These are phyloP conservation scores for Pitta sordida DNA, from an alignment of 2,113 vertebrate species.

Conservation along the genomic window DNA sequence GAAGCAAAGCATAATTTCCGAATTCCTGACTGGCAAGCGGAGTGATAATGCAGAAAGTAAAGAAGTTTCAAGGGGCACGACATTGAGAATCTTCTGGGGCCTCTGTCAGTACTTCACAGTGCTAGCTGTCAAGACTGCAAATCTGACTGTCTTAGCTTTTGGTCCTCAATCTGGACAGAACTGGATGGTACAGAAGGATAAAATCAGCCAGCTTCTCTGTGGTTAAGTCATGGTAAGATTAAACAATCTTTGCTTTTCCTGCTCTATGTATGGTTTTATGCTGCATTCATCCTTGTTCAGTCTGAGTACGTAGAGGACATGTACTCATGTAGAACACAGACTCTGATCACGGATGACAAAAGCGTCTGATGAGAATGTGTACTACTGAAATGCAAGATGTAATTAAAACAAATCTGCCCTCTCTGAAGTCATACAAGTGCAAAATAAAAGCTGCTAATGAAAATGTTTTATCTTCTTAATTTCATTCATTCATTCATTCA, in stretches of 20 bases:
- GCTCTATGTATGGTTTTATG: not conserved
- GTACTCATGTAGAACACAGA: not conserved
- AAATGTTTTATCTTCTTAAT: not conserved
- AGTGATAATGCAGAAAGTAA: not conserved
- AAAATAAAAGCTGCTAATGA: not conserved
- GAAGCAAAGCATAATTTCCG: conserved; percentile 10
- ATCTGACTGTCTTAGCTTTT: not conserved
- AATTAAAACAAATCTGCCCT: not conserved
- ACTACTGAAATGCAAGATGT: not conserved
- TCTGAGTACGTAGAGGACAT: not conserved
- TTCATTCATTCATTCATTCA: not conserved
- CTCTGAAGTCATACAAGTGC: not conserved
- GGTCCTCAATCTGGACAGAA: not conserved
- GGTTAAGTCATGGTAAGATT: not conserved
- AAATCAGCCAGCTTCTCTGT: not conserved
- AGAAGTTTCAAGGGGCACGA: not conserved
- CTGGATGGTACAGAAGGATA: not conserved
- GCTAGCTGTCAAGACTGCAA: not conserved
- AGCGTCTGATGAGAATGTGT: not conserved
- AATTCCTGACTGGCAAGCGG: conserved; percentile 14
- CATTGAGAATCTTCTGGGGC: not conserved
- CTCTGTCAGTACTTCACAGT: not conserved
- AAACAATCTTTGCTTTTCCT: not conserved
- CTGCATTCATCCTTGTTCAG: not conserved
- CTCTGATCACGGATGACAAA: not conserved